Percentiles rank a stretch among this genome's conserved stretches.
Evolutionary conservation across 2,113 vertebrate species (phyloP).

Genomic region (Cacatua alba): DNA sequence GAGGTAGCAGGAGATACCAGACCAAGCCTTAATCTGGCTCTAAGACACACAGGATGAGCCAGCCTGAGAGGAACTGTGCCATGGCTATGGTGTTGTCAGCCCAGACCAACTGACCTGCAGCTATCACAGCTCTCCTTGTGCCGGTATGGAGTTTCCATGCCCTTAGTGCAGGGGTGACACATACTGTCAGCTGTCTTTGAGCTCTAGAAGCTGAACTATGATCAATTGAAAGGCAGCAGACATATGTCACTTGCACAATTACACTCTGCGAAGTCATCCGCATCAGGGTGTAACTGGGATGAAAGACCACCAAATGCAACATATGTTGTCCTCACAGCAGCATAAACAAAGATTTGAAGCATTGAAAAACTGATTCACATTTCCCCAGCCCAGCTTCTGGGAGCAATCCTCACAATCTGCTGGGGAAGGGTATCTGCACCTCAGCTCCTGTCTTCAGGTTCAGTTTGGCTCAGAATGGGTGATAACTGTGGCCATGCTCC

Average conservation of each 20-base stretch:
- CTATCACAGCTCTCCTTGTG: neutral
- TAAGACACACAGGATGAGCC: neutral
- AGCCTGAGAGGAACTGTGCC: neutral
- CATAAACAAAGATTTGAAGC: accelerated
- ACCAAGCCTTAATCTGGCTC: neutral
- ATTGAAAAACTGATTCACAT: neutral
- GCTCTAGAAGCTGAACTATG: neutral
- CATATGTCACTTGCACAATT: neutral
- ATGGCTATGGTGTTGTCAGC: neutral
- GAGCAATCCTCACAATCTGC: neutral
- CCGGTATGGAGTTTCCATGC: accelerated
- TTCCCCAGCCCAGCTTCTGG: neutral
- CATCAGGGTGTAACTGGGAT: accelerated
- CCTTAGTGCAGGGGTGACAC: neutral
- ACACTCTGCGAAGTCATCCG: accelerated
- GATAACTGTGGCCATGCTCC: accelerated
- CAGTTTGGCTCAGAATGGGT: neutral
- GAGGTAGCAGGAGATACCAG: neutral
- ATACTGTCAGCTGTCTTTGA: neutral
- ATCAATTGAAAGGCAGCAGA: neutral
- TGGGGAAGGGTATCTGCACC: neutral
- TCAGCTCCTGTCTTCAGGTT: neutral
- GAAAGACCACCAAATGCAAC: accelerated
- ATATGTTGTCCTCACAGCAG: accelerated
- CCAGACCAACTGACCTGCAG: neutral